Evolutionary conservation across 2,888 invertebrate genomes (phyloP).

Genomic region (Kuschelorhynchus macadamiae): DNA sequence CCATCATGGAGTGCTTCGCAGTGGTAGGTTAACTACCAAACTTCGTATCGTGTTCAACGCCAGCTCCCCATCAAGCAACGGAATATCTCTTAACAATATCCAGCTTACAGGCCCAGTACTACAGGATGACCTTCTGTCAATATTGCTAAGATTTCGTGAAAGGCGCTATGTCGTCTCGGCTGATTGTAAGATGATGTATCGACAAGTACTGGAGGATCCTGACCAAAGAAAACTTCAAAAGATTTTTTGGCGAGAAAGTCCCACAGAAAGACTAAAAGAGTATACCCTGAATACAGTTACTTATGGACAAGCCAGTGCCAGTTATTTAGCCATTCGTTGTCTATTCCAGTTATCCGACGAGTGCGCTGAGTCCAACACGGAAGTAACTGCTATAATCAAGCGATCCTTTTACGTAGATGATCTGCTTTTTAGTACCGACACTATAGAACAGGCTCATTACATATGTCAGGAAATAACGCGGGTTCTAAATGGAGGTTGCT

Average conservation of each 20-base stretch:
- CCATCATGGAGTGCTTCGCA: background rate
- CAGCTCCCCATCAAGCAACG: too few relatives aligned
- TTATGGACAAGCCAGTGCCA: constrained; percentile 6
- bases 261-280: background rate
- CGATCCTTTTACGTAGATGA: constrained; percentile 37
- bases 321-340: constrained; percentile 17
- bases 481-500: constrained; percentile 28
- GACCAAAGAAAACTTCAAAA: too few relatives aligned
- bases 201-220: too few relatives aligned
- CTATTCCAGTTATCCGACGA: constrained; percentile 20
- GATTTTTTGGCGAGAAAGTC: too few relatives aligned
- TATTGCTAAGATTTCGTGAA: too few relatives aligned
- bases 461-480: constrained; percentile 28
- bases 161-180: too few relatives aligned
- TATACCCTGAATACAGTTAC: constrained; percentile 5
- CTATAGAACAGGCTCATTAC: constrained; percentile 31
- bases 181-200: too few relatives aligned
- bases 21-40: too few relatives aligned
- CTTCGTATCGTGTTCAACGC: too few relatives aligned
- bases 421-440: constrained; percentile 23
- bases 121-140: too few relatives aligned
- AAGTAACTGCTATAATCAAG: constrained; percentile 21
- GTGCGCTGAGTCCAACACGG: constrained; percentile 30
- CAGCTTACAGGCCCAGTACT: too few relatives aligned
- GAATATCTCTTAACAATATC: too few relatives aligned